Conservation (phyloP, 2,113 vertebrate species). For the Dicaeum eximium region DNA sequence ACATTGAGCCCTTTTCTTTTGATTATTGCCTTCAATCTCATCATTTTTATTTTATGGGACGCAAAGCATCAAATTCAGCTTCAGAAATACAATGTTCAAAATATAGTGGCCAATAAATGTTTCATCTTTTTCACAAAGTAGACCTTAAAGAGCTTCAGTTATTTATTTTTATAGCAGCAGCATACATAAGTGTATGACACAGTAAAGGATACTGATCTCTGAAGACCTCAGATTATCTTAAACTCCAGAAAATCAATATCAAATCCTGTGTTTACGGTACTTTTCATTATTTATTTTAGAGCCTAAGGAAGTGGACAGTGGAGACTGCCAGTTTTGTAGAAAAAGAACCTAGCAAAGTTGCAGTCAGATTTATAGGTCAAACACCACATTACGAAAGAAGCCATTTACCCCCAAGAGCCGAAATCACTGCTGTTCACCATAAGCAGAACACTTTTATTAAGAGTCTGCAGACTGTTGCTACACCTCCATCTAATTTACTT, state of each 20-base stretch:
- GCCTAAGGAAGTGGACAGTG: not conserved
- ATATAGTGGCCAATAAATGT: conserved; percentile 42
- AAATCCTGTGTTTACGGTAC: conserved; percentile 40
- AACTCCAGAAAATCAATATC: conserved; percentile 58
- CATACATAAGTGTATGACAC: conserved; percentile 51
- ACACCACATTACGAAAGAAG: not conserved
- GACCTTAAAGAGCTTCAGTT: conserved; percentile 51
- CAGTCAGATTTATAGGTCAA: not conserved
- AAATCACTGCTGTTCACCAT: not conserved
- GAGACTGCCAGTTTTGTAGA: not conserved
- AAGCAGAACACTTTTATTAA: not conserved
- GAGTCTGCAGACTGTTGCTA: not conserved
- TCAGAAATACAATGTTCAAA: conserved; percentile 59
- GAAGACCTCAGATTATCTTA: conserved; percentile 60
- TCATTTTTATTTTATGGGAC: conserved; percentile 60
- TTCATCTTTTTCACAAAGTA: conserved; percentile 51
- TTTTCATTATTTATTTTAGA: conserved; percentile 60
- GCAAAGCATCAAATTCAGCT: conserved; percentile 42
- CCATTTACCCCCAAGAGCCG: not conserved
- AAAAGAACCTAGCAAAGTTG: not conserved
- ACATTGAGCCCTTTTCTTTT: conserved; percentile 27
- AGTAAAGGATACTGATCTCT: conserved; percentile 46
- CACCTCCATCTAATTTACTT: not conserved
- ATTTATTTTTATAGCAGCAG: conserved; percentile 58
- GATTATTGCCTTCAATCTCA: conserved; percentile 48